Evolutionary conservation across 92 coral and sea anemone species (phyloP).

Genomic region (Anthopleura xanthogrammica): DNA sequence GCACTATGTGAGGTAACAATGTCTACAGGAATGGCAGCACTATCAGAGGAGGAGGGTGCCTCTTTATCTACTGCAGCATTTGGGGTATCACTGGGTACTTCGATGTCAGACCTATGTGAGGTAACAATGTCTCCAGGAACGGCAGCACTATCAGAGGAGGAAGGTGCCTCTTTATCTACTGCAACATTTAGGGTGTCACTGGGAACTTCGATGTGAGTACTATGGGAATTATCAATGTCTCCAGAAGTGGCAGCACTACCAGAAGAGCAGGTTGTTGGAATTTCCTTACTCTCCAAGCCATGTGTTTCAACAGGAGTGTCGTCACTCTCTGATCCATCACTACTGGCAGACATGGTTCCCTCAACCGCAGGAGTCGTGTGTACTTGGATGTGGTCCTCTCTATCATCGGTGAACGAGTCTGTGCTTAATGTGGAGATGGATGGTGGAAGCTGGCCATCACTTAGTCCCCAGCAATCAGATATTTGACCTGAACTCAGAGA

Average conservation of each 20-base stretch:
- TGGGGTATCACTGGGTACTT: background rate
- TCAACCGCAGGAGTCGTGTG: background rate
- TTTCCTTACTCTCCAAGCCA: no score
- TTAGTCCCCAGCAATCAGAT: conserved; percentile 4
- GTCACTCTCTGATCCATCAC: background rate
- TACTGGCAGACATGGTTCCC: background rate
- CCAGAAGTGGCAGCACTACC: background rate
- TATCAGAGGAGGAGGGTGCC: background rate
- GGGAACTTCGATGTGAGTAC: no score
- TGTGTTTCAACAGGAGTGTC: background rate
- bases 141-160: background rate
- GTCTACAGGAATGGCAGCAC: background rate
- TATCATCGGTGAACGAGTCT: background rate
- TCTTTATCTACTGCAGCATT: no score
- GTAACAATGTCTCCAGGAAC: background rate
- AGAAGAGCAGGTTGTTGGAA: no score
- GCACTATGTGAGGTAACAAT: background rate
- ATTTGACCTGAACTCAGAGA: background rate
- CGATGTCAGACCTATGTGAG: background rate
- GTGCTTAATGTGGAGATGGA: background rate
- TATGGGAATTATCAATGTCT: no score
- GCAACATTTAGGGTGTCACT: background rate
- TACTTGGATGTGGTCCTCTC: background rate
- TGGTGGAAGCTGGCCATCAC: conserved; percentile 6
- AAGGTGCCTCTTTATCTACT: no score